Percentiles rank a stretch among this genome's conserved stretches.
Conservation (phyloP, 2,888 invertebrate genomes). For the Pseudoips prasinana region DNA sequence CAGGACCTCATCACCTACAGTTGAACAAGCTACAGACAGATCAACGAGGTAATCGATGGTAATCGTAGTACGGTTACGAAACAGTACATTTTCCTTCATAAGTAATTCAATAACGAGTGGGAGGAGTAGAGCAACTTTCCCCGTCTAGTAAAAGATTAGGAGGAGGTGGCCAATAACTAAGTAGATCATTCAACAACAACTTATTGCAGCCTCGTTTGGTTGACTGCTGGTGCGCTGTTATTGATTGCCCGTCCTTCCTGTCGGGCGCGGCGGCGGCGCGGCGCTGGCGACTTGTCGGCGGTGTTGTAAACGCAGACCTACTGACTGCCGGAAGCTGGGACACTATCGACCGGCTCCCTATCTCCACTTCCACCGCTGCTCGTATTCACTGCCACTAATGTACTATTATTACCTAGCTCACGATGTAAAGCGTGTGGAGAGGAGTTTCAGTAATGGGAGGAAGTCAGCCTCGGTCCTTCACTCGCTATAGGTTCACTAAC, state of each 20-base stretch:
- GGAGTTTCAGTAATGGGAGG: constrained; percentile 23
- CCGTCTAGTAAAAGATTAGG: no score
- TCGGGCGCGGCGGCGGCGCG: neutral
- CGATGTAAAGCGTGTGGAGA: constrained; percentile 13
- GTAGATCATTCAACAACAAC: neutral
- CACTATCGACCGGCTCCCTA: constrained; percentile 1
- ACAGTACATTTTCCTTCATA: no score
- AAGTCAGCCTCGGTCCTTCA: constrained; percentile 12
- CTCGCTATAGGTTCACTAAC: constrained; percentile 25
- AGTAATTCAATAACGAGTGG: no score
- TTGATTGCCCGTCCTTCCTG: no score
- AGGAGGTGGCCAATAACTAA: no score
- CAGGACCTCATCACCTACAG: no score
- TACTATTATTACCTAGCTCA: constrained; percentile 9
- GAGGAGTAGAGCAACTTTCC: no score
- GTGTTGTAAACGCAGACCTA: neutral
- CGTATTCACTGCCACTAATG: constrained; percentile 7
- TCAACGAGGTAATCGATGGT: no score
- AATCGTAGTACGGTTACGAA: no score
- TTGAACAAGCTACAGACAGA: no score
- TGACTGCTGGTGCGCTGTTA: neutral
- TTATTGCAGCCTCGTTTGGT: constrained; percentile 1
- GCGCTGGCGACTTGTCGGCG: neutral
- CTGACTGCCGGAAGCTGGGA: constrained; percentile 9
- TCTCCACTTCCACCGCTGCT: constrained; percentile 8